A percentile compares a stretch with the other conserved stretches of the same genome.
These are phyloP conservation scores for Nylanderia fulva DNA, from an alignment of 1,140 invertebrate genomes.

Conservation along the genomic window DNA sequence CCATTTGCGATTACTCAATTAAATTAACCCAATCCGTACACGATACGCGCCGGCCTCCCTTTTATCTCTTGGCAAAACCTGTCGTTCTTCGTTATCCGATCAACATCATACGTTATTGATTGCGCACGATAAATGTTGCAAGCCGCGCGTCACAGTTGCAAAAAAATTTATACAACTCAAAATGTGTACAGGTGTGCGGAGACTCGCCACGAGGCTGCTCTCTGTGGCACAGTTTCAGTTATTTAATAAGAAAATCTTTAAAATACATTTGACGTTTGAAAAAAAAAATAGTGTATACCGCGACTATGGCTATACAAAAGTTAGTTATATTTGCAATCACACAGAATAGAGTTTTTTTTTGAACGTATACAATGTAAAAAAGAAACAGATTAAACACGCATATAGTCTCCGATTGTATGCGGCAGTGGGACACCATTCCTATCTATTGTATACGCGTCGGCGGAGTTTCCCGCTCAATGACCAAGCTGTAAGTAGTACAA, in stretches of 20 bases:
- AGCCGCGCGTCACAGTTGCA: conserved; percentile 16
- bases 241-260: conserved; percentile 1
- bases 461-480: conserved; percentile 35
- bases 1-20: conserved; percentile 64
- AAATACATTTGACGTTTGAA: background rate
- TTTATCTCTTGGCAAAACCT: conserved; percentile 59
- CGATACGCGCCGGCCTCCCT: conserved; percentile 17
- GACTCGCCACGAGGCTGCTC: background rate
- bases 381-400: background rate
- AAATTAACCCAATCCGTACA: conserved; percentile 64
- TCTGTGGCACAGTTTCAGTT: background rate
- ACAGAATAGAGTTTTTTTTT: no score
- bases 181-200: background rate
- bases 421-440: background rate
- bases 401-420: background rate
- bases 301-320: background rate
- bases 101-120: conserved; percentile 52
- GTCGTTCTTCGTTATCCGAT: background rate
- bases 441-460: conserved; percentile 8
- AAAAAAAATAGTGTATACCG: no score
- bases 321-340: background rate
- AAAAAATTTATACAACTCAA: conserved; percentile 53
- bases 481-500: conserved; percentile 46
- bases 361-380: background rate
- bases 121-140: conserved; percentile 38